phyloP scores from a whole-genome alignment of 2,888 invertebrate species.

The Phania funesta region DNA sequence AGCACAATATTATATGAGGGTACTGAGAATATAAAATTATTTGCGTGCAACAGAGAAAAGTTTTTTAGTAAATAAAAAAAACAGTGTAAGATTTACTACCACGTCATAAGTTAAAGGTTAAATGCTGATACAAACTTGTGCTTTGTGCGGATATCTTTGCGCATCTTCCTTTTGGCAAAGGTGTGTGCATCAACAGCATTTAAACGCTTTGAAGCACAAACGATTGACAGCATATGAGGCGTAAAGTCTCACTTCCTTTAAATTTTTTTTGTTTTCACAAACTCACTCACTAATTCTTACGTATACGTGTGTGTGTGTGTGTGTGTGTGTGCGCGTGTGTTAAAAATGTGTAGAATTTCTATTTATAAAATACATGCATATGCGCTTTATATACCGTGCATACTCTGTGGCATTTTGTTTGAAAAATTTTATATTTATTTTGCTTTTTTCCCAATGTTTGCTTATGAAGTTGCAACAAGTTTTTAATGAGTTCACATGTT shows the following conservation, averaged over 20 bases:
- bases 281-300: not conserved
- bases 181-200: constrained; percentile 60
- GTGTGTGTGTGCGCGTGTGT: not conserved
- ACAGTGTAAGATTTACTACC: too few species aligned
- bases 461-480: constrained; percentile 65
- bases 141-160: not conserved
- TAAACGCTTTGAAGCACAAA: constrained; percentile 66
- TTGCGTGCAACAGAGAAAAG: too few species aligned
- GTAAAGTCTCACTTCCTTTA: constrained; percentile 69
- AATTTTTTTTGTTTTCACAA: constrained; percentile 18
- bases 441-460: constrained; percentile 37
- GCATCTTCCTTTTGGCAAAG: constrained; percentile 45
- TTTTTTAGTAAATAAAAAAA: too few species aligned
- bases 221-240: constrained; percentile 69
- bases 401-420: constrained; percentile 19
- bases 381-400: too few species aligned
- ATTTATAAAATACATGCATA: not conserved
- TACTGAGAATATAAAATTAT: too few species aligned
- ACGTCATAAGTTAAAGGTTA: too few species aligned
- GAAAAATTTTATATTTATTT: constrained; percentile 29
- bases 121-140: too few species aligned
- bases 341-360: constrained; percentile 32
- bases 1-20: too few species aligned
- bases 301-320: not conserved
- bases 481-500: constrained; percentile 69